Percentiles rank a stretch among this genome's conserved stretches.
These are phyloP conservation scores for Lochmaea capreae DNA, from an alignment of 2,888 invertebrate species.

Conservation along the genomic window DNA sequence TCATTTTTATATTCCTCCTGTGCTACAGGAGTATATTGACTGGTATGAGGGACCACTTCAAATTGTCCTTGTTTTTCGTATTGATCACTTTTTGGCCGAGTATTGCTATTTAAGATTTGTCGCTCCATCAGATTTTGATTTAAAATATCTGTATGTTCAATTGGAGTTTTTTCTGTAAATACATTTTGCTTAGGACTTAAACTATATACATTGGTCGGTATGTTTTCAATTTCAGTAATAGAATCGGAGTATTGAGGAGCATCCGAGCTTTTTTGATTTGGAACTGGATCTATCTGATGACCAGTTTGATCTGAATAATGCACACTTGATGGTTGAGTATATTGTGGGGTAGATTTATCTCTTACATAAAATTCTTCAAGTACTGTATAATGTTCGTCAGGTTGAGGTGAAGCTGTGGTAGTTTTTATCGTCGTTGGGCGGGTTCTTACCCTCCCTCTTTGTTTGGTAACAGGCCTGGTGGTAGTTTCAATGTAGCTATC, in stretches of 20 bases:
- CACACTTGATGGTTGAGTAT: constrained; percentile 23
- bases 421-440: constrained; percentile 45
- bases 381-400: constrained; percentile 56
- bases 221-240: constrained; percentile 46
- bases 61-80: constrained; percentile 35
- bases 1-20: neutral
- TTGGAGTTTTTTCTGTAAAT: constrained; percentile 21
- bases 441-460: constrained; percentile 46
- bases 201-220: constrained; percentile 47
- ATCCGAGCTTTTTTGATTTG: constrained; percentile 28
- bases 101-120: constrained; percentile 37
- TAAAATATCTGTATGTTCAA: constrained; percentile 38
- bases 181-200: constrained; percentile 34
- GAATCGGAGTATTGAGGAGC: constrained; percentile 38
- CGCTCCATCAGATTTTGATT: constrained; percentile 46
- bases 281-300: constrained; percentile 37
- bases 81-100: constrained; percentile 16
- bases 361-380: constrained; percentile 57
- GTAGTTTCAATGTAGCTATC: constrained; percentile 43
- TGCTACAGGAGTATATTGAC: constrained; percentile 1
- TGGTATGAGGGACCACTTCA: constrained; percentile 20
- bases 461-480: constrained; percentile 34
- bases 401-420: constrained; percentile 43
- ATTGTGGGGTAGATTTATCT: constrained; percentile 38
- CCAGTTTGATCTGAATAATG: constrained; percentile 29